Evolutionary conservation across 2,797 vertebrate species (phyloP), one percentile per base, ranked within the genome.

Genomic region (Cossypha dichroa): DNA sequence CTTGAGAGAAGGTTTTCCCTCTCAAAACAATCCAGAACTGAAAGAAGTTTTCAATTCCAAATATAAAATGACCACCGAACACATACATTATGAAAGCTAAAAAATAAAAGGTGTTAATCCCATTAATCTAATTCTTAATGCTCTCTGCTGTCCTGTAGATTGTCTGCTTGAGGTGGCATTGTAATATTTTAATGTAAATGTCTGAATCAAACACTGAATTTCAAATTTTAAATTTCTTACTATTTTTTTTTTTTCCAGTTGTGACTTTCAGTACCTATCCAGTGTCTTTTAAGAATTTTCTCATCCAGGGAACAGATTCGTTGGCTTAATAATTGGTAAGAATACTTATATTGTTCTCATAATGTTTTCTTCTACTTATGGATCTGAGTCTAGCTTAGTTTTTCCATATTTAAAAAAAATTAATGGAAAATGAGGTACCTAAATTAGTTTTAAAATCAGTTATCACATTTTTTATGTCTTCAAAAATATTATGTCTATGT

Each of bases 221-320:
- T 93, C 90, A 74, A 90, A 66, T 89, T 63, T 33, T 81, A 75
- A 81, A 60, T 97, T 93, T 97, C 96, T 98, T 95, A 98, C 96
- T 95, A 87, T 81, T 94, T 96, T 97, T 97, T 38, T 36, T 38
- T 97, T 97, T 97, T 97, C 81, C 97, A 98, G 97, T 95, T 98
- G 93, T 56, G 94, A 96, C 63, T 95, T 93, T 95, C 96, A 88
- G 51, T 94, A 92, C 83, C 91, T 88, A 46, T 88, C 72, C 87
- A 4, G 64, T 82, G 70, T 94, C 96, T 96, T 91, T 93, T 85
- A 97, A 97, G 96, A 90, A 92, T 90, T 90, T 96, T 91, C 36
- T 81, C 90, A 94, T 51, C 94, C 88, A 76, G 91, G 77, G 94
- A 95, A 49, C 91, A 97, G 74, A 92, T 55, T 69, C 52, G 0